Conservation (phyloP, 2,888 invertebrate species). For the Cataglyphis cursor region DNA sequence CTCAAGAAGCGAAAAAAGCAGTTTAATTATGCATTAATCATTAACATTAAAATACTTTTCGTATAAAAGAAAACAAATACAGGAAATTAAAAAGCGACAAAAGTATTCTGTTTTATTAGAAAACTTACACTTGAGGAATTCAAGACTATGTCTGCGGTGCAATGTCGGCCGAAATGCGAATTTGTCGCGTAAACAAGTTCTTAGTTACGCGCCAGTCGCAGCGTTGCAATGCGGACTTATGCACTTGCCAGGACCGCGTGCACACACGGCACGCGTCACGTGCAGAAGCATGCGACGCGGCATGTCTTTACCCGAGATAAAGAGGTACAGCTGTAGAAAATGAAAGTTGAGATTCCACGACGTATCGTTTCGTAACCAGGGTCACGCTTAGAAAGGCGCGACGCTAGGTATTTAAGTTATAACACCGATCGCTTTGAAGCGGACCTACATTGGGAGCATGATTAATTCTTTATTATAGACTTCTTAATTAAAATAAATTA, state of each 20-base stretch:
- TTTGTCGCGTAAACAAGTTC: constrained; percentile 51
- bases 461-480: background rate
- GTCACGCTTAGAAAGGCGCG: constrained; percentile 77
- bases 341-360: constrained; percentile 82
- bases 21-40: background rate
- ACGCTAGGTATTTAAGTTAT: constrained; percentile 60
- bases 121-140: constrained; percentile 31
- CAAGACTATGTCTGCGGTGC: background rate
- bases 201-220: constrained; percentile 46
- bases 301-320: constrained; percentile 55
- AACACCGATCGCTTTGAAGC: constrained; percentile 52
- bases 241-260: constrained; percentile 68
- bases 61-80: background rate
- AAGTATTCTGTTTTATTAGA: constrained; percentile 1
- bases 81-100: background rate
- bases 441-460: background rate
- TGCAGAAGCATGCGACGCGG: constrained; percentile 69
- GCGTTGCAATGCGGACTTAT: constrained; percentile 38
- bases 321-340: constrained; percentile 74
- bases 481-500: background rate
- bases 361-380: constrained; percentile 74
- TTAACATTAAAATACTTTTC: background rate
- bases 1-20: background rate
- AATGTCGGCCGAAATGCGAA: constrained; percentile 48
- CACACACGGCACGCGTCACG: constrained; percentile 62